These are phyloP conservation scores for Hippocampus comes DNA, from an alignment of 2,113 vertebrate genomes.

Conservation along the genomic window DNA sequence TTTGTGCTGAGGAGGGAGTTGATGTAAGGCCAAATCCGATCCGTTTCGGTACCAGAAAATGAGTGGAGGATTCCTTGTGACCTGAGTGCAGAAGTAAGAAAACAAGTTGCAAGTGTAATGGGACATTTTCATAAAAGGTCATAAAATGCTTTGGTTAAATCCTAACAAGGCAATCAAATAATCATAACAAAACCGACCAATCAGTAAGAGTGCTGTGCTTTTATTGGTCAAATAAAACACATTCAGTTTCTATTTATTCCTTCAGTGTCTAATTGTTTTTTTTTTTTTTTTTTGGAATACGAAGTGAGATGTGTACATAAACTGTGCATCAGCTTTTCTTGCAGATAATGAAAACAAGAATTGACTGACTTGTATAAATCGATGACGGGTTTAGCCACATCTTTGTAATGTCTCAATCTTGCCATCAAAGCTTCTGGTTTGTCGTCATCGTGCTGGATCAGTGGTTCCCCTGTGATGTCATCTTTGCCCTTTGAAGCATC, in stretches of 20 bases:
- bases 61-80: constrained; percentile 87
- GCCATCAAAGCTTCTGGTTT: constrained; percentile 84
- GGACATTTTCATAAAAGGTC: background rate
- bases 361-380: constrained; percentile 88
- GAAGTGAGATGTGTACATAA: background rate
- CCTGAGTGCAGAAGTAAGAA: constrained; percentile 63
- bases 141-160: background rate
- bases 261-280: background rate
- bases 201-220: background rate
- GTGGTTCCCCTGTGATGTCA: constrained; percentile 84
- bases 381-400: constrained; percentile 90
- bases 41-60: constrained; percentile 94
- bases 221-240: background rate
- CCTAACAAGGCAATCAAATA: background rate
- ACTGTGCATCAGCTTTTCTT: background rate
- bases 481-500: constrained; percentile 77
- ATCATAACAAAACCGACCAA: background rate
- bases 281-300: background rate
- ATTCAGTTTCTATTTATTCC: no score
- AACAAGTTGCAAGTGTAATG: background rate
- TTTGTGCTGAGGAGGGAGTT: constrained; percentile 83
- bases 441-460: constrained; percentile 89
- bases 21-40: constrained; percentile 96
- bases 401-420: constrained; percentile 90
- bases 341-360: background rate